Evolutionary conservation across 2,113 vertebrate genomes (phyloP).

Genomic region (Aphelocoma coerulescens): DNA sequence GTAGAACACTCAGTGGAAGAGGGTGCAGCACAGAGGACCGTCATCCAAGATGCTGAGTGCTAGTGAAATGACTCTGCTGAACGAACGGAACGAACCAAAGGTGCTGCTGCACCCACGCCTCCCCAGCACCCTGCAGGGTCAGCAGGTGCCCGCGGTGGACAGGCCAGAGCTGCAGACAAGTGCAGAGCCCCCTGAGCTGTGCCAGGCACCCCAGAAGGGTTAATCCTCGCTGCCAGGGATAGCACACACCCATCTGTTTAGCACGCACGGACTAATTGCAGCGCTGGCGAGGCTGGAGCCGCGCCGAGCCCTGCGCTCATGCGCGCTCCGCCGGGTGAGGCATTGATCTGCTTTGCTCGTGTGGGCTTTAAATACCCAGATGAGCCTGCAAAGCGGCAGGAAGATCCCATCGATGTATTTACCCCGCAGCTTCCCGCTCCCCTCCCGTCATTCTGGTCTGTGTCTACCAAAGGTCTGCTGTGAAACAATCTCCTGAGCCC

Average conservation of each 20-base stretch:
- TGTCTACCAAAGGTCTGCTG: conserved; percentile 19
- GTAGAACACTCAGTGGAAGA: background rate
- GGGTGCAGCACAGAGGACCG: background rate
- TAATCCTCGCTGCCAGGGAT: background rate
- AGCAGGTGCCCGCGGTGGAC: background rate
- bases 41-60: background rate
- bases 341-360: conserved; percentile 8
- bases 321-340: background rate
- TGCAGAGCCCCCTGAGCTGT: background rate
- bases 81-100: rapidly evolving
- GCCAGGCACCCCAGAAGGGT: background rate
- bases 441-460: background rate
- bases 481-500: background rate
- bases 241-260: background rate
- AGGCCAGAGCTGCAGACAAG: background rate
- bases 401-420: conserved; percentile 40
- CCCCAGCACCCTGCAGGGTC: rapidly evolving
- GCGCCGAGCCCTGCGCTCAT: background rate
- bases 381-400: conserved; percentile 32
- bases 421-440: conserved; percentile 37
- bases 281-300: background rate
- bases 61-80: background rate
- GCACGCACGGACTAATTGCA: background rate
- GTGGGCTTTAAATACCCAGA: conserved; percentile 16
- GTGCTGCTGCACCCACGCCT: background rate